Base-by-base conservation (phyloP, 92 coral and sea anemone genomes). In the Paramuricea clavata region DNA sequence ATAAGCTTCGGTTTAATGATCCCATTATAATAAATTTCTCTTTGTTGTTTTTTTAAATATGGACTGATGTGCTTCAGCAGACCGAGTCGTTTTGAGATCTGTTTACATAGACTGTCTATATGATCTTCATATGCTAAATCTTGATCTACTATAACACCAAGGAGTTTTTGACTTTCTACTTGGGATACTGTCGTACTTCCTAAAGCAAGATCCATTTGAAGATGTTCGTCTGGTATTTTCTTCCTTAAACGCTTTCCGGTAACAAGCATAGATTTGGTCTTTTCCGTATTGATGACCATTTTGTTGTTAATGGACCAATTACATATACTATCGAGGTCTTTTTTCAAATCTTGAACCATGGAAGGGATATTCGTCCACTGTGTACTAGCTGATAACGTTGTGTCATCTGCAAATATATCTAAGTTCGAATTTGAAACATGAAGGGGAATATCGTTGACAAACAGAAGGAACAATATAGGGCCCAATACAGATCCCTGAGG, bases 221-320 rank as follows among this genome's bases (percentile, higher is more conserved):
- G 52, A 47, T 47, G 3, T 6, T 47, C 1, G 3, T 6, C 12
- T 47, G 52, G 52, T 5, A 47, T 47, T 47, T 47, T 47, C 16
- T 47, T 47, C 17, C 52, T 47, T 5, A 9, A 47, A 47, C 52
- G 52, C 52, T 47, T 87, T 3, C 62, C 78, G 13, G 76, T 73
- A 71, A 62, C 68, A 49, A 72, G 74, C 79, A 86, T 76, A 35
- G 76, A 86, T 39, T 86, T 78, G 44, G 90, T 86, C 36, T 86
- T 86, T 69, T 76, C 39, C 72, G 43, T 76, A 36, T 77, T 86
- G 0, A 86, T n/a, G 1, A 81, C 19, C 91, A 87, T 87, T 56
- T 81, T 81, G 69, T 69, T 56, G 23, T 33, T 43, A 23, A 16
- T 41, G 41, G 91, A 81, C 87, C 91, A 82, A n/a, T 70, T 57